Evolutionary conservation across 1,140 invertebrate genomes (phyloP).

Genomic region (Anadara kagoshimensis): DNA sequence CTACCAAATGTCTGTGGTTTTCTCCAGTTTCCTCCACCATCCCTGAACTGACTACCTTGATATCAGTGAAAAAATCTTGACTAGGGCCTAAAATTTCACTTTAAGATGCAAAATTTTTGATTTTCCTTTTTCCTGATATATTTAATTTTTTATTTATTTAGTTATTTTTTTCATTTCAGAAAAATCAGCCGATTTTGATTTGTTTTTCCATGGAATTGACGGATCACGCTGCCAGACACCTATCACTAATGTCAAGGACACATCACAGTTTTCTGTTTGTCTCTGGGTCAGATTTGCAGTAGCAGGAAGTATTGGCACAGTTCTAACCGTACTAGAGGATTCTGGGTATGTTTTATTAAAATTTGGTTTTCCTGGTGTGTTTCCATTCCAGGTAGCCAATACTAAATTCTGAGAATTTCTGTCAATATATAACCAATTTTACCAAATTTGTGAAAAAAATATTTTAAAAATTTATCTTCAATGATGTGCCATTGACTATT

Average conservation of each 20-base stretch:
- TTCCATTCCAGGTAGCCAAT: not conserved
- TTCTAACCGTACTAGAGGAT: not conserved
- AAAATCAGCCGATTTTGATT: constrained; percentile 19
- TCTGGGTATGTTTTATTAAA: not conserved
- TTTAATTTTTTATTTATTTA: not conserved
- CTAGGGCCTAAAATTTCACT: no score
- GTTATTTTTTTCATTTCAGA: constrained; percentile 12
- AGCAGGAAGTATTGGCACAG: no score
- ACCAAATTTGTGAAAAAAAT: not conserved
- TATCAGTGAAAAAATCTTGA: no score
- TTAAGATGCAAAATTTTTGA: not conserved
- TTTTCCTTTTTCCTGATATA: not conserved
- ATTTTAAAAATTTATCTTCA: no score
- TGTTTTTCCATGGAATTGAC: constrained; percentile 19
- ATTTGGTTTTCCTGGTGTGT: not conserved
- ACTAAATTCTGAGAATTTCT: not conserved
- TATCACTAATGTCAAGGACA: constrained; percentile 9
- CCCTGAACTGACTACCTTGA: no score
- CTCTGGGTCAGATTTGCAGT: constrained; percentile 42
- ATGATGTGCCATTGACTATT: no score
- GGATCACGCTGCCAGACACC: not conserved
- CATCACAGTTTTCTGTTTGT: constrained; percentile 42
- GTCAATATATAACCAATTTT: not conserved
- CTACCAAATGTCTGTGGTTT: no score
- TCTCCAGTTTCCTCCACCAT: no score